These are phyloP conservation scores for Pyrrhia umbra DNA, from an alignment of 2,888 invertebrate species.

Conservation along the genomic window DNA sequence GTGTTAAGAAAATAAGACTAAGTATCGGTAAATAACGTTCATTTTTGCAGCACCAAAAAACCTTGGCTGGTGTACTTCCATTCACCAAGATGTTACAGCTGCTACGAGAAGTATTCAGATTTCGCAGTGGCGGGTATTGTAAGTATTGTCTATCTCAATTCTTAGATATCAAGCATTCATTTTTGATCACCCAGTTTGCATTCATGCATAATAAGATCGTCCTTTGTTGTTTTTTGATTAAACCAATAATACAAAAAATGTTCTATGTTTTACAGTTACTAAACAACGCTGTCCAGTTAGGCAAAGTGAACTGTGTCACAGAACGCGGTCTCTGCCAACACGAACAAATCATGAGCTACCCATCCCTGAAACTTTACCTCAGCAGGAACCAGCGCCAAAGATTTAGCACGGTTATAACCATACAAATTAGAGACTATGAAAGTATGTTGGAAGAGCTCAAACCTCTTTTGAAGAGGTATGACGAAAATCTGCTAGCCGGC, in stretches of 20 bases:
- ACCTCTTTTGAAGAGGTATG: constrained; percentile 73
- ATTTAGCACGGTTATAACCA: constrained; percentile 71
- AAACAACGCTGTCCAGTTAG: constrained; percentile 79
- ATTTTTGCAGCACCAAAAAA: constrained; percentile 72
- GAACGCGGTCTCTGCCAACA: constrained; percentile 83
- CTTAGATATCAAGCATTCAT: neutral
- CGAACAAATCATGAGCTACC: constrained; percentile 82
- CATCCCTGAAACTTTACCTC: constrained; percentile 80
- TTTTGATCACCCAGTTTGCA: too few relatives aligned
- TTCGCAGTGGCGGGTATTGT: constrained; percentile 84
- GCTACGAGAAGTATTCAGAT: constrained; percentile 84
- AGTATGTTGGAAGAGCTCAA: constrained; percentile 72
- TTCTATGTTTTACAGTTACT: constrained; percentile 72
- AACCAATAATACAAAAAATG: neutral
- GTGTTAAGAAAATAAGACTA: too few relatives aligned
- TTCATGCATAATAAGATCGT: too few relatives aligned
- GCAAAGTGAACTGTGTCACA: constrained; percentile 84
- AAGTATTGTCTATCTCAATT: constrained; percentile 61
- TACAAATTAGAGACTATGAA: constrained; percentile 73
- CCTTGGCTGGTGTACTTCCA: constrained; percentile 87
- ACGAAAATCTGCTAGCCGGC: constrained; percentile 66
- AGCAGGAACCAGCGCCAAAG: constrained; percentile 69
- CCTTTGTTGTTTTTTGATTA: neutral
- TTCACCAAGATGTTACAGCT: constrained; percentile 82
- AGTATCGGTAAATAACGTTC: constrained; percentile 5